A percentile compares a stretch with the other conserved stretches of the same genome.
These are phyloP conservation scores for Agrochola circellaris DNA, from an alignment of 2,888 invertebrate species.

Conservation along the genomic window DNA sequence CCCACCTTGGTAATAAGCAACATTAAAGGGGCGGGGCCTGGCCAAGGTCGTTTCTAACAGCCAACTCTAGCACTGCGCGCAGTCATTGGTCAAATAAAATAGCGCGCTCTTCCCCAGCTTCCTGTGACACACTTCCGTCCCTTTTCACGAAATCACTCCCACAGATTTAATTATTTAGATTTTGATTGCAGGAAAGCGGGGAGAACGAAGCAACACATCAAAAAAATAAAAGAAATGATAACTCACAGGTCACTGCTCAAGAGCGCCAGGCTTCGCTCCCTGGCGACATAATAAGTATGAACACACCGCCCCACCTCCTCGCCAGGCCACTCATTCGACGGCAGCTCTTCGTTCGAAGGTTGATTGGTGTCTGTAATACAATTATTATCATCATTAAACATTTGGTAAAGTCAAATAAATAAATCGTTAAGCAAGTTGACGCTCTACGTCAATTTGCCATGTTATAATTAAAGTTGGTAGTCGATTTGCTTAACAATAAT, in stretches of 20 bases:
- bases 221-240: not conserved
- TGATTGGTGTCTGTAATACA: constrained; percentile 48
- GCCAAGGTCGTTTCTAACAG: no score
- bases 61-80: no score
- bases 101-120: no score
- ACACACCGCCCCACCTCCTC: constrained; percentile 82
- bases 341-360: constrained; percentile 67
- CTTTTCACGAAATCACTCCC: no score
- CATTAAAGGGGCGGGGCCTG: no score
- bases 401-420: not conserved
- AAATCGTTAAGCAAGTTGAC: not conserved
- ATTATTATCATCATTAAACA: not conserved
- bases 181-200: no score
- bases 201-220: no score
- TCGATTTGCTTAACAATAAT: not conserved
- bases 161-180: no score
- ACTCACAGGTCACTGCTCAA: constrained; percentile 79
- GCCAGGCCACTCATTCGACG: constrained; percentile 84
- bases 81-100: no score
- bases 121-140: no score
- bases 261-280: constrained; percentile 68
- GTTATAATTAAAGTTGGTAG: not conserved
- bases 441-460: not conserved
- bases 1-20: no score
- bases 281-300: constrained; percentile 70